Percentiles rank a stretch among this genome's conserved stretches.
Conservation (phyloP, 2,888 invertebrate genomes). For the Eledona agricola region DNA sequence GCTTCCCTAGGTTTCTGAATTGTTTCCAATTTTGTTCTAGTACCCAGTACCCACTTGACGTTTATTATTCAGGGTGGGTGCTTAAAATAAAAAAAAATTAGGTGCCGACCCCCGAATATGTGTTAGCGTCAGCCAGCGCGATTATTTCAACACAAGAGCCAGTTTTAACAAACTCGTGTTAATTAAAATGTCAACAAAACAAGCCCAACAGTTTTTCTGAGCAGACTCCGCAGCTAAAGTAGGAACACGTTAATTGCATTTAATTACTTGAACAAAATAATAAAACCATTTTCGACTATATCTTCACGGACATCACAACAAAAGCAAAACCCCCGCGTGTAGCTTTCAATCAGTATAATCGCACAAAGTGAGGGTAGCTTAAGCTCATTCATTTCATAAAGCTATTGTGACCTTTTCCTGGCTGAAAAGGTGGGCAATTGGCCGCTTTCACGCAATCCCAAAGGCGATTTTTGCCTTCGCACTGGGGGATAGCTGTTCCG, state of each 20-base stretch:
- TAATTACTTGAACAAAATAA: constrained; percentile 25
- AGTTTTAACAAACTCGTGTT: constrained; percentile 24
- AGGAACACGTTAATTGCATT: constrained; percentile 22
- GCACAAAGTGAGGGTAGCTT: too few relatives aligned
- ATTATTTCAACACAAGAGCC: constrained; percentile 7
- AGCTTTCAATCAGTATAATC: not conserved
- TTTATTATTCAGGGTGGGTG: too few relatives aligned
- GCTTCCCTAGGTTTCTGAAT: too few relatives aligned
- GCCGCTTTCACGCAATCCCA: constrained; percentile 20
- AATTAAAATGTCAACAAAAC: constrained; percentile 24
- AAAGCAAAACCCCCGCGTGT: not conserved
- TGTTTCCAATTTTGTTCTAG: too few relatives aligned
- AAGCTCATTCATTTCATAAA: too few relatives aligned
- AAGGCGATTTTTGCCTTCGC: constrained; percentile 22
- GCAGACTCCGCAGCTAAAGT: constrained; percentile 14
- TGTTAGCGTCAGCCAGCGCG: too few relatives aligned
- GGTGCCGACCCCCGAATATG: too few relatives aligned
- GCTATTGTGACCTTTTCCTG: constrained; percentile 2
- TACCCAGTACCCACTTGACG: too few relatives aligned
- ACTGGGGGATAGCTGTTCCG: constrained; percentile 10
- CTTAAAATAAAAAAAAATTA: too few relatives aligned
- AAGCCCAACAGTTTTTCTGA: constrained; percentile 12
- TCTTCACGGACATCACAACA: not conserved
- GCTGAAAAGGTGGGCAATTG: constrained; percentile 11
- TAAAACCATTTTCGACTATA: constrained; percentile 2